Percentiles rank a stretch among this genome's conserved stretches.
Conservation (phyloP, 2,113 vertebrate genomes). For the Muscicapa adusta region DNA sequence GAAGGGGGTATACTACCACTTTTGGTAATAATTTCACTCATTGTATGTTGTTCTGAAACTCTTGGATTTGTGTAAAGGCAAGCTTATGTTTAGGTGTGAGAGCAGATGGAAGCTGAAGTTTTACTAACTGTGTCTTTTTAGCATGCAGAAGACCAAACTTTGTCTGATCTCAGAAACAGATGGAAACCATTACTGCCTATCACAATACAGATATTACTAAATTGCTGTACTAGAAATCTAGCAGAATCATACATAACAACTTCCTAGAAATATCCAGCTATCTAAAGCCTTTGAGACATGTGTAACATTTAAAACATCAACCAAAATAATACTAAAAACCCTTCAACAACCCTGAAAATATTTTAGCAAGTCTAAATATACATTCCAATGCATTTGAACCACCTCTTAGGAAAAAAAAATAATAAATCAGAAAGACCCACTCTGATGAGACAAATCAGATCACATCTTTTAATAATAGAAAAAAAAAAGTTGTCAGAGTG, state of each 20-base stretch:
- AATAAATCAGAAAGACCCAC: background rate
- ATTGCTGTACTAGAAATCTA: background rate
- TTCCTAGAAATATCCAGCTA: background rate
- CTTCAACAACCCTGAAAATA: background rate
- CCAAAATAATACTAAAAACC: background rate
- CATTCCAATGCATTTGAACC: background rate
- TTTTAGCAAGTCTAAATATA: background rate
- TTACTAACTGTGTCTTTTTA: background rate
- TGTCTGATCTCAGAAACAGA: background rate
- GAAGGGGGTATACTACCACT: background rate
- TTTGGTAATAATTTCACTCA: background rate
- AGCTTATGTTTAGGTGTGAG: background rate
- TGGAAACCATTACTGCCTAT: background rate
- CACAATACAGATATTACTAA: background rate
- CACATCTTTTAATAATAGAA: background rate
- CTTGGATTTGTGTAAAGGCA: background rate
- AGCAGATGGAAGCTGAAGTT: constrained; percentile 12
- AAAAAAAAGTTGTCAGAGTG: background rate
- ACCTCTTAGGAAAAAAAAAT: background rate
- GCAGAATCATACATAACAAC: background rate
- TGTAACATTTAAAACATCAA: background rate
- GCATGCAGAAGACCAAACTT: background rate
- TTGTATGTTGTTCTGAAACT: background rate
- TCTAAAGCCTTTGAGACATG: background rate
- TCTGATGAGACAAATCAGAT: background rate